Evolutionary conservation across 2,797 vertebrate species (phyloP).

Genomic region (Chaetophractus vellerosus): DNA sequence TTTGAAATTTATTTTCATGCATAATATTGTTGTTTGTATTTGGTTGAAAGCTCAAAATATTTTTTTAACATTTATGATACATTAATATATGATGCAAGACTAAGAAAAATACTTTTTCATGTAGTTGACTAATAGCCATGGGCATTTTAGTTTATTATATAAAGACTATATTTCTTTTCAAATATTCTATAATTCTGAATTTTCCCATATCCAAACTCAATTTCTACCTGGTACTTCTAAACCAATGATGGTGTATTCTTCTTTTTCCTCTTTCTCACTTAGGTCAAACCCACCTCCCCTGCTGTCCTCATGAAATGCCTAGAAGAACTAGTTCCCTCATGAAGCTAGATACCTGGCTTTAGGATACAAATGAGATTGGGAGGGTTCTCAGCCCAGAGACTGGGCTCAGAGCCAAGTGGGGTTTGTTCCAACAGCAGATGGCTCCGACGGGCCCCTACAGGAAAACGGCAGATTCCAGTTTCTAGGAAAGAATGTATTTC

Average conservation of each 20-base stretch:
- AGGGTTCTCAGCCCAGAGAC: background rate
- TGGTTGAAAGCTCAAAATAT: constrained; percentile 12
- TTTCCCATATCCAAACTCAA: background rate
- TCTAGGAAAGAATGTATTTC: constrained; percentile 50
- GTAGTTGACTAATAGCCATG: background rate
- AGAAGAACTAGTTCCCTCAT: background rate
- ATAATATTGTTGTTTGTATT: background rate
- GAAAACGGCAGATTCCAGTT: background rate
- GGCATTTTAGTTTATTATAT: background rate
- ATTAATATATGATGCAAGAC: background rate
- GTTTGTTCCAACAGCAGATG: background rate
- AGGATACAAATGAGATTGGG: constrained; percentile 4
- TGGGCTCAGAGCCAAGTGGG: constrained; percentile 19
- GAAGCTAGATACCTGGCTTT: background rate
- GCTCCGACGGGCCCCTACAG: constrained; percentile 24
- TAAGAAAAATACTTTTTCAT: constrained; percentile 6
- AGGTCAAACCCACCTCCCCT: background rate
- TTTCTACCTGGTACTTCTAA: background rate
- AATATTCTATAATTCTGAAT: constrained; percentile 18
- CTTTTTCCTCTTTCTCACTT: background rate
- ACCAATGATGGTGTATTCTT: background rate
- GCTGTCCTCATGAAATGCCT: background rate
- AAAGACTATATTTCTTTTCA: background rate
- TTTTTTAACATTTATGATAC: background rate
- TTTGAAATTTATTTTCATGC: background rate